Evolutionary conservation across 2,888 invertebrate species (phyloP), one percentile per base, ranked within the genome.

Genomic region (Morinoia aosen): DNA sequence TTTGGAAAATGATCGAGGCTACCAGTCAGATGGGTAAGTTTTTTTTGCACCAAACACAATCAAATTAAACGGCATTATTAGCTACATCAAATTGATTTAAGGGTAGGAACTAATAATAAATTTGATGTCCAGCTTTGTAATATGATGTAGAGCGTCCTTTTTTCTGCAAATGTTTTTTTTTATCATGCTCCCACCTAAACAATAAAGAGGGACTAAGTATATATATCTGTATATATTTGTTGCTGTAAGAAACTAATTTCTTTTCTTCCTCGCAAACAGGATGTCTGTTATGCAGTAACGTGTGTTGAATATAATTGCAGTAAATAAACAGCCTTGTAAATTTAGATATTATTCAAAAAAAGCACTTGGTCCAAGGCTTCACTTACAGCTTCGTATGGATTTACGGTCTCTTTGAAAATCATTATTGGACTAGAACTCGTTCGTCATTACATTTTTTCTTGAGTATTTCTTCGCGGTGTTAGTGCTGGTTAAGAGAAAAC

Each of bases 1-100:
- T 98, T 95, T 99, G 99, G 99, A 98, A 98, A 97, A 98, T 99
- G 97, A 98, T 99, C 11, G 99, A 99, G 97, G 98, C 98, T 76
- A 98, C 98, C 16, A 98, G 98, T 33, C 98, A 99, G 97, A 98
- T 98, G 97, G 99, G 98, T 97, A 97, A 97, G 97, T 96, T 12
- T 58, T 3, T 33, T 76, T 91, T 19, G 39, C 76, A 33, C 33
- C 76, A 33, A 76, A 76, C 33, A 3, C 19, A 61, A 76, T 12
- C 25, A 33, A 10, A 76, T 33, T 76, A 76, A 76, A 76, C 57
- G 25, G 58, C n/a, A 76, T 48, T 39, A 76, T 14, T 39, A 57
- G 33, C 1, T 40, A 94, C 19, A 8, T 95, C 11, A 58, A 95
- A 76, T 76, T 76, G 76, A 33, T 33, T 76, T 33, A 76, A 16